Base-by-base conservation (phyloP, 2,113 vertebrate genomes). In the Percina caprodes region DNA sequence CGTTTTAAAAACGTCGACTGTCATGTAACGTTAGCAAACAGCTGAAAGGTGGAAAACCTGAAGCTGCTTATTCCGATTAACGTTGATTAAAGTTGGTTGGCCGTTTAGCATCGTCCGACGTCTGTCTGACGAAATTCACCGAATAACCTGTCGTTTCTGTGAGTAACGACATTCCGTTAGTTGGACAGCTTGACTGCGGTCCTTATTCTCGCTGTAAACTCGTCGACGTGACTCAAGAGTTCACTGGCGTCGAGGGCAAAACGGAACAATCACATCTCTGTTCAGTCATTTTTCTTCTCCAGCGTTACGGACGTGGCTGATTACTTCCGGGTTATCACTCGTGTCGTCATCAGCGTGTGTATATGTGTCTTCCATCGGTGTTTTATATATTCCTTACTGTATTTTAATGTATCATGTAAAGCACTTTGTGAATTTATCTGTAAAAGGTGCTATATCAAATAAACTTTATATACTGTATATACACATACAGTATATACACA, bases 251-350 rank as follows among this genome's bases (percentile, higher is more conserved):
- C 52, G 60, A 79, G 54, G 48, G 35, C 6, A 15, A 16, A 24
- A 14, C 66, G 4, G 79, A 77, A 93, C 88, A 92, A 91, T 80
- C 86, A 12, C 82, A 69, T 39, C 85, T 88, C 88, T 93, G 91
- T 92, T 89, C 87, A 15, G 16, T 55, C 87, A 86, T 84, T 54
- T 74, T 70, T 63, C 59, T 61, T 65, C 48, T 15, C 55, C 30
- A 11, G 15, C 42, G 63, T 35, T 30, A 79, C 85, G 60, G 10
- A 42, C 61, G 39, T 14, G 18, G 9, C 26, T 2, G 7, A 87
- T 74, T 73, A 3, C 79, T 89, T 90, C 89, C 90, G 90, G 89
- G 82, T 91, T 58, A 80, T 0, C 13, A 1, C 49, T 24, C n/a
- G 0, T 55, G 65, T 19, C 70, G 73, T 87, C 81, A 84, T 69